Evolutionary conservation across 2,888 invertebrate genomes (phyloP).

Genomic region (Odontothrips loti): DNA sequence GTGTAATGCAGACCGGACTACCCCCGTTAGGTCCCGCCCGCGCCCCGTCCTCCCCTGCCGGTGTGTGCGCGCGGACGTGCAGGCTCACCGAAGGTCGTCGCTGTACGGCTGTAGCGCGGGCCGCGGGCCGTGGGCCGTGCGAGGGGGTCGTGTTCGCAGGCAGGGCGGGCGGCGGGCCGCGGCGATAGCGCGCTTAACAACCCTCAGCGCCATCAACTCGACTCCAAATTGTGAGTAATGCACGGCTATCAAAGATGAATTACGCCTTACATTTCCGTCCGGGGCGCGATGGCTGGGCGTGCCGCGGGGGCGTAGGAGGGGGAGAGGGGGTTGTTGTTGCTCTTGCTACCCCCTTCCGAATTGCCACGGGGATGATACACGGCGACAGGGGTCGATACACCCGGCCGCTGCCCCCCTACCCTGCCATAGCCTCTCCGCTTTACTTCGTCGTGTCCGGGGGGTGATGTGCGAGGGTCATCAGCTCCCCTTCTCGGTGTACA

Average conservation of each 20-base stretch:
- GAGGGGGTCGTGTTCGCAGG: neutral
- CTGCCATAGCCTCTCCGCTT: too few species aligned
- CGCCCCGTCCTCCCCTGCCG: too few species aligned
- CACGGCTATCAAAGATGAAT: conserved; percentile 20
- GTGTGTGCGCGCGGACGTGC: too few species aligned
- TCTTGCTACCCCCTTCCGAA: neutral
- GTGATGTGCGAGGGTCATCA: too few species aligned
- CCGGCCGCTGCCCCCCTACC: neutral
- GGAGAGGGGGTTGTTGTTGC: neutral
- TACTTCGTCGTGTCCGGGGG: too few species aligned
- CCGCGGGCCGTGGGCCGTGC: neutral
- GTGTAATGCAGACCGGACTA: neutral
- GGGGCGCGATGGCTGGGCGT: neutral
- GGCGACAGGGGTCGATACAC: conserved; percentile 16
- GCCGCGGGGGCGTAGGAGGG: neutral
- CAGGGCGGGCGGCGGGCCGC: neutral
- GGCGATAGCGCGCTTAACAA: too few species aligned
- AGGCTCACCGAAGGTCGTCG: too few species aligned
- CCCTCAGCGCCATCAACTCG: neutral
- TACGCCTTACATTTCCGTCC: conserved; percentile 14
- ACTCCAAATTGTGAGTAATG: conserved; percentile 11
- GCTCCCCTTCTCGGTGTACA: too few species aligned
- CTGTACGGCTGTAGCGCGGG: too few species aligned
- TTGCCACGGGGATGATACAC: conserved; percentile 5
- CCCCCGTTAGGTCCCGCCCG: neutral